Base-by-base conservation (phyloP, 2,888 invertebrate genomes). In the Hirudinaria manillensis region DNA sequence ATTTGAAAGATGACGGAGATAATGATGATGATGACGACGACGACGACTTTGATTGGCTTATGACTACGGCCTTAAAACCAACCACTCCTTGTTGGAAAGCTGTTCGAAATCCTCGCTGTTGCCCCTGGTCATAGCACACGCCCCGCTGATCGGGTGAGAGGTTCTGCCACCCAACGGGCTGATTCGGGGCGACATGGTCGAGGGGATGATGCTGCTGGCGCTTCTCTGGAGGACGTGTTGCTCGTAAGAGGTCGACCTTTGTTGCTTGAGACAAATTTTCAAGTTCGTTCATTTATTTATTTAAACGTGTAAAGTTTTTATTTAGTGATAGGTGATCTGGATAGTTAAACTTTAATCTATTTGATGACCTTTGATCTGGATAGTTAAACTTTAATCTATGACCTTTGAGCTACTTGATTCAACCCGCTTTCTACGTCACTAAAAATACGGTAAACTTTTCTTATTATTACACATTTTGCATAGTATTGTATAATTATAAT, bases 1-100 rank as follows among this genome's bases (percentile, higher is more conserved):
- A 36, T 56, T 24, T 21, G 24, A 29, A 32, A 55, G 65, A 21
- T 56, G 72, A 61, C 56, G 56, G 38, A 27, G 65, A 72, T 72
- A 61, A 56, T 72, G 29, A 24, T 27, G 32, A 56, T 21, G 29
- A 29, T 53, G 71, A 29, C 6, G 2, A 45, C 3, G 71, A 16
- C 10, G 71, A 29, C 51, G 24, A 24, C n/a, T 3, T 21, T 21
- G 53, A 36, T 24, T 3, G 13, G 27, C 3, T 61, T 10, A 61
- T 7, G 29, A 61, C 10, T 2, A 61, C 10, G 3, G n/a, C 24
- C 7, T 27, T 2, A n/a, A 16, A 61, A 61, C 61, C 7, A 61
- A 61, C 61, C 61, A 61, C 10, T 61, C 61, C n/a, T 61, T 29
- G 10, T 6, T 61, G 29, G 61, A 2, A 16, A 45, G 45, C 61